Evolutionary conservation across 2,888 invertebrate species (phyloP).

Genomic region (Epirrita christyi): DNA sequence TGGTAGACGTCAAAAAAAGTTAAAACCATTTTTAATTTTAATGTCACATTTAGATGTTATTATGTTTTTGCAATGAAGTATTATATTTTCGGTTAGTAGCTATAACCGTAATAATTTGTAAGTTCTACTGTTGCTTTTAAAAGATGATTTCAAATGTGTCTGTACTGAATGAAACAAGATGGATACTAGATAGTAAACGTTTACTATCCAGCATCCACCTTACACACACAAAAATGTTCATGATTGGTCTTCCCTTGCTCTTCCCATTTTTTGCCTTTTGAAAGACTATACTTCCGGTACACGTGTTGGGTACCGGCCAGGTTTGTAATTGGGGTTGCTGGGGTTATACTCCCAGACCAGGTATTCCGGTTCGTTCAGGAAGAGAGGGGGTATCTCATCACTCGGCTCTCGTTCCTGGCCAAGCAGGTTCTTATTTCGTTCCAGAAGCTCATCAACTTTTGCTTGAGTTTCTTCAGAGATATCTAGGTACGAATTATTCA

Average conservation of each 20-base stretch:
- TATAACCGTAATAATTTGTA: too few relatives aligned
- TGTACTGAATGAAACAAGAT: too few relatives aligned
- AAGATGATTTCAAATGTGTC: too few relatives aligned
- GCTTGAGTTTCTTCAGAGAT: constrained; percentile 74
- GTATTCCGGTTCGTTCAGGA: constrained; percentile 78
- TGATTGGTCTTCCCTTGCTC: not conserved
- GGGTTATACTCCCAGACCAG: constrained; percentile 81
- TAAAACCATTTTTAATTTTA: too few relatives aligned
- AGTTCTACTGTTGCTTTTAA: too few relatives aligned
- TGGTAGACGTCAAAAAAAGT: too few relatives aligned
- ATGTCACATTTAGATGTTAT: too few relatives aligned
- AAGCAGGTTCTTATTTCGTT: constrained; percentile 69
- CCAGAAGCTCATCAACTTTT: constrained; percentile 72
- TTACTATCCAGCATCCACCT: too few relatives aligned
- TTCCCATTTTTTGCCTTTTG: not conserved
- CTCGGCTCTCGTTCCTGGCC: constrained; percentile 69
- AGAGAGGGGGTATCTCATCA: constrained; percentile 76
- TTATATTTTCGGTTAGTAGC: too few relatives aligned
- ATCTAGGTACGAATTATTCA: constrained; percentile 45
- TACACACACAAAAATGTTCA: too few relatives aligned
- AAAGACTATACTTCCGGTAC: constrained; percentile 65
- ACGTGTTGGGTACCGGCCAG: constrained; percentile 71
- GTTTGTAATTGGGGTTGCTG: constrained; percentile 72
- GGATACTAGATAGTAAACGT: not conserved
- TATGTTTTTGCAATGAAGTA: too few relatives aligned